Conservation (phyloP, 2,888 invertebrate species). For the Heliconius hortense region DNA sequence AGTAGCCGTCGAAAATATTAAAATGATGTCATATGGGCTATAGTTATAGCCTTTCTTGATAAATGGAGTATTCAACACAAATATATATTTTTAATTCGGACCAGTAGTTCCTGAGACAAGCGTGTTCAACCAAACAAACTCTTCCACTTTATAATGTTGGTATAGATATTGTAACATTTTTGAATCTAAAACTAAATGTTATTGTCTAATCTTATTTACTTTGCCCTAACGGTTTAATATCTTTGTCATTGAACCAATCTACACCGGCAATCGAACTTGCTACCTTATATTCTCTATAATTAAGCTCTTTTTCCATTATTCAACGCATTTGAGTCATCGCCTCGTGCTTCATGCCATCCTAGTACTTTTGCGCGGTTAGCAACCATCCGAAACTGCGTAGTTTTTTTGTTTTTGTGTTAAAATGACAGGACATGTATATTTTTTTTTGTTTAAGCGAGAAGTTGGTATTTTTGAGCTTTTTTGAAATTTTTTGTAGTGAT, state of each 20-base stretch:
- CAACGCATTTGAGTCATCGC: conserved; percentile 31
- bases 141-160: background rate
- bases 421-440: background rate
- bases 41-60: too few relatives aligned
- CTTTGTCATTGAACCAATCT: background rate
- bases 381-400: conserved; percentile 23
- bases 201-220: background rate
- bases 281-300: conserved; percentile 23
- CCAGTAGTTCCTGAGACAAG: background rate
- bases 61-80: too few relatives aligned
- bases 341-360: conserved; percentile 45
- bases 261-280: background rate
- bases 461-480: background rate
- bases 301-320: conserved; percentile 39
- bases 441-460: background rate
- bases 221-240: conserved; percentile 2
- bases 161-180: background rate
- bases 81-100: too few relatives aligned
- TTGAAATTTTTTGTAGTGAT: too few relatives aligned
- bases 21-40: too few relatives aligned
- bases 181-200: background rate
- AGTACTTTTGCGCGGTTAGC: conserved; percentile 49
- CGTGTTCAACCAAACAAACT: background rate
- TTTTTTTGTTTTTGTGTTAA: background rate
- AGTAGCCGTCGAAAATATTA: too few relatives aligned